Evolutionary conservation across 2,113 vertebrate species (phyloP).

Genomic region (Ctenomys sociabilis): DNA sequence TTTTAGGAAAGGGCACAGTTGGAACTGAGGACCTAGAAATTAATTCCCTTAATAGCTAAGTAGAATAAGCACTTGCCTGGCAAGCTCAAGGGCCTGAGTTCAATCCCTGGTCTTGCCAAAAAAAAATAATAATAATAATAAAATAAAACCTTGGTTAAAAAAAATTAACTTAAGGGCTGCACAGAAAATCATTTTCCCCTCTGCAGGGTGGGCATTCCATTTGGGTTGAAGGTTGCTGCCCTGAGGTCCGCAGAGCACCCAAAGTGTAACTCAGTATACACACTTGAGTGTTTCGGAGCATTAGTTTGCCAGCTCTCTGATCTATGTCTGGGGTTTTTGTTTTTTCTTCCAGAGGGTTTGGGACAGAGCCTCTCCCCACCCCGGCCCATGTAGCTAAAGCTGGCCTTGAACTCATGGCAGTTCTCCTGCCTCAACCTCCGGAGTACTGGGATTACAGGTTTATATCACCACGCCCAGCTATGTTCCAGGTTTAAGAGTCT

Average conservation of each 20-base stretch:
- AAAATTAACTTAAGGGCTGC: neutral
- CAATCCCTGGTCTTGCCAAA: too few species aligned
- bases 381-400: neutral
- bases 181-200: neutral
- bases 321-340: neutral
- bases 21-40: slow-evolving; percentile 36
- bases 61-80: too few species aligned
- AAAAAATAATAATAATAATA: too few species aligned
- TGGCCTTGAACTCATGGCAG: neutral
- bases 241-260: neutral
- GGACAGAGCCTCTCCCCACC: neutral
- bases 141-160: too few species aligned
- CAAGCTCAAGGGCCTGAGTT: too few species aligned
- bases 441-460: neutral
- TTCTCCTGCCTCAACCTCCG: neutral
- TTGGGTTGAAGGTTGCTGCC: neutral
- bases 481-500: neutral
- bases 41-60: neutral
- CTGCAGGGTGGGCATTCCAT: neutral
- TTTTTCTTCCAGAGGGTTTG: neutral
- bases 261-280: neutral
- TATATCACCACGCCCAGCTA: neutral
- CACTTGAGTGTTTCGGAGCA: neutral
- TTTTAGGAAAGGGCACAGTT: neutral
- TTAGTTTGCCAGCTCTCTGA: neutral